These are phyloP conservation scores for Papilio elwesi DNA, from an alignment of 2,888 invertebrate genomes.

Conservation along the genomic window DNA sequence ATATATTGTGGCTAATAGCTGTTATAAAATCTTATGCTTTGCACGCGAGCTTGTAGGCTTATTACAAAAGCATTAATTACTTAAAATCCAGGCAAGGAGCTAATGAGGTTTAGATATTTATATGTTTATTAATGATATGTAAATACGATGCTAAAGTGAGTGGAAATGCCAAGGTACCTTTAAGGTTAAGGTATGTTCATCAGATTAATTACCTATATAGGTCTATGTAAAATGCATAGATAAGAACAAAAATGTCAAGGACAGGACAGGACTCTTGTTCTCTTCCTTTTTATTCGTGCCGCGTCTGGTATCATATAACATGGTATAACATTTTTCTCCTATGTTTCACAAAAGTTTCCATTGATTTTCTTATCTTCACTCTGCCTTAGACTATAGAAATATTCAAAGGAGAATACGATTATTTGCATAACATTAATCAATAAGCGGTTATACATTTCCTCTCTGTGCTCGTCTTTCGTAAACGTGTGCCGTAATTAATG, in stretches of 20 bases:
- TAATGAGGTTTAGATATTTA: neutral
- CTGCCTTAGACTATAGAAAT: neutral
- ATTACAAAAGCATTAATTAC: neutral
- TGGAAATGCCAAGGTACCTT: neutral
- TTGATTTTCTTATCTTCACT: neutral
- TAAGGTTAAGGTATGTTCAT: neutral
- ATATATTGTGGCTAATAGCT: no score
- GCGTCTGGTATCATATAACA: no score
- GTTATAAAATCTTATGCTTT: no score
- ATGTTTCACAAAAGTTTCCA: no score
- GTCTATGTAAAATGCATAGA: no score
- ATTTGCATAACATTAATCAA: constrained; percentile 24
- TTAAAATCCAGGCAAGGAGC: neutral
- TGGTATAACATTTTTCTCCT: no score
- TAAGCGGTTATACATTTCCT: constrained; percentile 25
- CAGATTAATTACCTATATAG: neutral
- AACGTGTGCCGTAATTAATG: constrained; percentile 20
- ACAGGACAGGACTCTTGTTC: no score
- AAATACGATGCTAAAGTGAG: neutral
- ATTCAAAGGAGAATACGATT: neutral
- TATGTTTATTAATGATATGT: neutral
- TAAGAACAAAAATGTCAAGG: no score
- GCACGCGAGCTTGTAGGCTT: neutral
- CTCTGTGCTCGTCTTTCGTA: constrained; percentile 23
- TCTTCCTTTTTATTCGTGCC: no score